A percentile compares a stretch with the other conserved stretches of the same genome.
Conservation (phyloP, 2,797 vertebrate species). For the Anas bahamensis region DNA sequence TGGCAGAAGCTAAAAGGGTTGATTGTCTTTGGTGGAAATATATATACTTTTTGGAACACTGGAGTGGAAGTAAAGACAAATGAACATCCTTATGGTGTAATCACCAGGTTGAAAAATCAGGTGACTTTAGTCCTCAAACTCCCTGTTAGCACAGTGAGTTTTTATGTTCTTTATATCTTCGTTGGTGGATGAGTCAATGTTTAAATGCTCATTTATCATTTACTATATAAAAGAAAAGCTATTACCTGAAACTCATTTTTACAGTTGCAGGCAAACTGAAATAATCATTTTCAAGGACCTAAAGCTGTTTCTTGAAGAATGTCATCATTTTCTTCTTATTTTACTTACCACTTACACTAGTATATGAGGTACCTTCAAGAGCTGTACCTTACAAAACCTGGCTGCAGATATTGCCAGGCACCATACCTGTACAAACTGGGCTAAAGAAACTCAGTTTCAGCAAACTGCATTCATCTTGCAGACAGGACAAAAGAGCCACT, state of each 20-base stretch:
- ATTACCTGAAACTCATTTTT: constrained; percentile 84
- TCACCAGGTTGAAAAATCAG: constrained; percentile 80
- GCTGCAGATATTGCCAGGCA: constrained; percentile 57
- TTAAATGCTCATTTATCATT: constrained; percentile 82
- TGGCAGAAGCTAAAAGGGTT: constrained; percentile 69
- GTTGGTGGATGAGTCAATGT: constrained; percentile 82
- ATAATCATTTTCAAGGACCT: constrained; percentile 84
- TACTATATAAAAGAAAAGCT: constrained; percentile 84
- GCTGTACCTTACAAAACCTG: constrained; percentile 49
- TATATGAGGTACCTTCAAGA: constrained; percentile 74
- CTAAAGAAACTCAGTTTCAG: constrained; percentile 39
- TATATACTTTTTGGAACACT: constrained; percentile 70
- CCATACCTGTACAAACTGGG: not conserved
- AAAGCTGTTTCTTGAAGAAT: constrained; percentile 84
- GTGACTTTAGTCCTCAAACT: constrained; percentile 77
- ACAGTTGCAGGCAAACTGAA: constrained; percentile 81
- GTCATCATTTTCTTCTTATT: constrained; percentile 81
- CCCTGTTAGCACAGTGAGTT: constrained; percentile 78
- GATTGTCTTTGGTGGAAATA: constrained; percentile 76
- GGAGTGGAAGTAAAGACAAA: constrained; percentile 78
- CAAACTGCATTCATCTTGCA: constrained; percentile 50
- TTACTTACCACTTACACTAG: constrained; percentile 79
- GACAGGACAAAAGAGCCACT: constrained; percentile 51
- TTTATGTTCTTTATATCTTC: constrained; percentile 79
- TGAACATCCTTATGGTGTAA: constrained; percentile 77